Conservation (phyloP, 2,113 vertebrate genomes). For the Protomyctophum bolini region DNA sequence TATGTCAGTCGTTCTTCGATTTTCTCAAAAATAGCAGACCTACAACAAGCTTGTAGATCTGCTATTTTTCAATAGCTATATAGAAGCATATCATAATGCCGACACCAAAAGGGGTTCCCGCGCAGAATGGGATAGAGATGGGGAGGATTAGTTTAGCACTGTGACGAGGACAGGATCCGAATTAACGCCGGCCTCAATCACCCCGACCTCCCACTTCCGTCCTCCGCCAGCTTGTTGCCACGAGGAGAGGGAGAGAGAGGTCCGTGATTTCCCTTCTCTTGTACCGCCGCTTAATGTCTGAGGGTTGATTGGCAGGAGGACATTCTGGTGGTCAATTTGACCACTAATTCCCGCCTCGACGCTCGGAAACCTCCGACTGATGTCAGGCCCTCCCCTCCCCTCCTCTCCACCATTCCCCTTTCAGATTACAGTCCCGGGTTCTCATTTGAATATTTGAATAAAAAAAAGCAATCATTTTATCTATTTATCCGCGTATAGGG, state of each 20-base stretch:
- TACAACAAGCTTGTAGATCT: too few species aligned
- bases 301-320: constrained; percentile 65
- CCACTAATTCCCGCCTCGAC: constrained; percentile 62
- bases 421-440: constrained; percentile 66
- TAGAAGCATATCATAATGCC: too few species aligned
- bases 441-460: constrained; percentile 64
- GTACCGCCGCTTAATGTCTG: constrained; percentile 61
- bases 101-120: too few species aligned
- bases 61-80: too few species aligned
- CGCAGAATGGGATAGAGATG: constrained; percentile 53
- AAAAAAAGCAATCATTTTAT: constrained; percentile 57
- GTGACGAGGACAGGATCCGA: constrained; percentile 71
- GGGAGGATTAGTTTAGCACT: constrained; percentile 73
- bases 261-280: constrained; percentile 38
- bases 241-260: neutral
- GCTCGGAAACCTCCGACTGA: constrained; percentile 32
- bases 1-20: too few species aligned
- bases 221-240: constrained; percentile 5
- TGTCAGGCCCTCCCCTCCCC: constrained; percentile 30
- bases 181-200: constrained; percentile 72
- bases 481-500: constrained; percentile 26
- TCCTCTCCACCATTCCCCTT: constrained; percentile 43
- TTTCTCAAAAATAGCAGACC: too few species aligned
- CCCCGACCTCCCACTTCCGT: constrained; percentile 22
- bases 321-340: constrained; percentile 75